Evolutionary conservation across 2,888 invertebrate genomes (phyloP).

Genomic region (Leptothorax acervorum): DNA sequence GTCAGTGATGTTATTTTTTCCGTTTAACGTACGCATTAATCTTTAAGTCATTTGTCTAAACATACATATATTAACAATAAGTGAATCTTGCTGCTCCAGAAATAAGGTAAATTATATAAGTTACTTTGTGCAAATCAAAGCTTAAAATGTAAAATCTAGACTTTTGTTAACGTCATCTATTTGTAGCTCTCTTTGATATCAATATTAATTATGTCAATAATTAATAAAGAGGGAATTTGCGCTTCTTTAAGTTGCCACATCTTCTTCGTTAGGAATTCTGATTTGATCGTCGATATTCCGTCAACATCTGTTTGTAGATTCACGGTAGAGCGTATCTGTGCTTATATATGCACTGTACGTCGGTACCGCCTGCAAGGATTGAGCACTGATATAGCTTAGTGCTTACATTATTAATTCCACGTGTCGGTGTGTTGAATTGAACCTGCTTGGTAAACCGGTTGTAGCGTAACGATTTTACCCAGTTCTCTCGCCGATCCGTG

Average conservation of each 20-base stretch:
- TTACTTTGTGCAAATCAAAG: background rate
- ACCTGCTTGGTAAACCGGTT: conserved; percentile 34
- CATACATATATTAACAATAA: background rate
- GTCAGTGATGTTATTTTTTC: background rate
- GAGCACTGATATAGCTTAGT: conserved; percentile 61
- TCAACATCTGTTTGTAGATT: conserved; percentile 69
- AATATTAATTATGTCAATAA: background rate
- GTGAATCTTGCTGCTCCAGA: background rate
- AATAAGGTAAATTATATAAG: background rate
- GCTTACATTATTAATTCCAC: conserved; percentile 73
- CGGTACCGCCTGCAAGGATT: conserved; percentile 61
- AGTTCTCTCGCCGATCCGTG: conserved; percentile 50
- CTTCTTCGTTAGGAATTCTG: conserved; percentile 37
- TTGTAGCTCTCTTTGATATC: background rate
- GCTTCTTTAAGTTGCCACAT: conserved; percentile 16
- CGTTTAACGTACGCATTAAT: background rate
- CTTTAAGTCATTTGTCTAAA: background rate
- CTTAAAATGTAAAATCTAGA: background rate
- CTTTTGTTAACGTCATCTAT: background rate
- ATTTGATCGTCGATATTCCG: conserved; percentile 57
- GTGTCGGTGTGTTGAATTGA: conserved; percentile 61
- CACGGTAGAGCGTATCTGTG: conserved; percentile 57
- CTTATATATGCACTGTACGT: conserved; percentile 60
- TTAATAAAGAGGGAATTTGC: background rate
- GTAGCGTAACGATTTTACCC: conserved; percentile 57